phyloP scores from a whole-genome alignment of 23 tunicate species.

The Corella eumyota region DNA sequence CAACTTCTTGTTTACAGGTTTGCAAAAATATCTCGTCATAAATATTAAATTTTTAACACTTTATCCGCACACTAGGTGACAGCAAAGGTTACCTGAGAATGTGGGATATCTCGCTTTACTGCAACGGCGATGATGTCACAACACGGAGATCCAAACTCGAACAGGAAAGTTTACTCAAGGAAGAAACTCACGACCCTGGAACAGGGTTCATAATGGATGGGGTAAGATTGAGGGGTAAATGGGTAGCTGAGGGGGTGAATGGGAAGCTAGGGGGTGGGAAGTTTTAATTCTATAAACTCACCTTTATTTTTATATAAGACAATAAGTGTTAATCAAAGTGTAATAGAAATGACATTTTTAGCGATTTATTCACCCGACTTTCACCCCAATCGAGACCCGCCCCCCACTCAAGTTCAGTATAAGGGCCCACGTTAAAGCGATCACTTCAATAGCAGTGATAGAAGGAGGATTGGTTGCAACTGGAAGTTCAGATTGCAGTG shows the following conservation, averaged over 20 bases:
- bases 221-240: too few relatives aligned
- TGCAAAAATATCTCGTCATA: not conserved
- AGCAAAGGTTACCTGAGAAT: slow-evolving; percentile 30
- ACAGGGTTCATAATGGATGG: too few relatives aligned
- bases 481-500: slow-evolving; percentile 27
- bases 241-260: too few relatives aligned
- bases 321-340: too few relatives aligned
- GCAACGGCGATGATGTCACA: slow-evolving; percentile 29
- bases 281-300: too few relatives aligned
- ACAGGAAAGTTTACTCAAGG: too few relatives aligned
- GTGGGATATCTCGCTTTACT: slow-evolving; percentile 34
- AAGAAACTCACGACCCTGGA: too few relatives aligned
- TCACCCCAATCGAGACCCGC: slow-evolving; percentile 11
- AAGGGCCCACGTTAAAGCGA: slow-evolving; percentile 25
- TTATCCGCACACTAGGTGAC: slow-evolving; percentile 6
- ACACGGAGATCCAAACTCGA: slow-evolving; percentile 1
- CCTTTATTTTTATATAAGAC: not conserved
- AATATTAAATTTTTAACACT: not conserved
- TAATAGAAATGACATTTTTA: too few relatives aligned
- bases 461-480: slow-evolving; percentile 9
- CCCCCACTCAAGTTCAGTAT: slow-evolving; percentile 9
- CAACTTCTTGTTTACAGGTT: slow-evolving; percentile 15
- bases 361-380: slow-evolving; percentile 15
- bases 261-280: too few relatives aligned
- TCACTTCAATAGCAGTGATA: slow-evolving; percentile 20